Evolutionary conservation across 1,140 invertebrate genomes (phyloP), one percentile per base, ranked within the genome.

Genomic region (Drosophila tristis): DNA sequence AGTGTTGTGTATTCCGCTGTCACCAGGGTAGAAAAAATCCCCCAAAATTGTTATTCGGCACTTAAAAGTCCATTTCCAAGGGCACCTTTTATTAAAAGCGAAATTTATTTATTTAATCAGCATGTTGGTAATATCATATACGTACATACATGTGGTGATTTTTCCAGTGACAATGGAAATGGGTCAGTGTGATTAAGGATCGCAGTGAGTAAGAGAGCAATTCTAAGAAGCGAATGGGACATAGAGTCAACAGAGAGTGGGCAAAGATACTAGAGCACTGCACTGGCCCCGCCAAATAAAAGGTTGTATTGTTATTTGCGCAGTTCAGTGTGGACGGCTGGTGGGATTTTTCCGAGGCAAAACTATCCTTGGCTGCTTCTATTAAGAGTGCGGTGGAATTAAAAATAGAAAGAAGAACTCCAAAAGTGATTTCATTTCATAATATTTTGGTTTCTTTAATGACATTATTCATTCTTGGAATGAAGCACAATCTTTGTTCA

Each of bases 41-140:
- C 82, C 74, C 8, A 71, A 67, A 74, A 80, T 71, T 64, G 47
- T 58, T 71, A 74, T 81, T 56, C 55, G 60, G 29, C 61, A 45
- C 65, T 75, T 16, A 50, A 70, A 55, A 50, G 59, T 50, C 65
- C 54, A 70, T 85, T 45, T 50, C 65, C 67, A 86, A 80, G 66
- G 67, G 63, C 67, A 50, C 29, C 59, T 39, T 68, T 78, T 54
- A 58, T 25, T 39, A 47, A 80, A 81, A 73, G 35, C 45, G 51
- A 70, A 70, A 50, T 50, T 49, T 70, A 49, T 35, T 44, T 70
- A 70, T 26, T 39, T 68, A 70, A 70, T 42, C 44, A 39, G 16
- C 20, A 48, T 7, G 39, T 31, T 35, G 63, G 42, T 56, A 56
- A 25, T 45, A 42, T 16, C 39, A 9, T 15, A 44, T 11, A 49